These are phyloP conservation scores for Nothoprocta perdicaria DNA, from an alignment of 2,113 vertebrate species.

Conservation along the genomic window DNA sequence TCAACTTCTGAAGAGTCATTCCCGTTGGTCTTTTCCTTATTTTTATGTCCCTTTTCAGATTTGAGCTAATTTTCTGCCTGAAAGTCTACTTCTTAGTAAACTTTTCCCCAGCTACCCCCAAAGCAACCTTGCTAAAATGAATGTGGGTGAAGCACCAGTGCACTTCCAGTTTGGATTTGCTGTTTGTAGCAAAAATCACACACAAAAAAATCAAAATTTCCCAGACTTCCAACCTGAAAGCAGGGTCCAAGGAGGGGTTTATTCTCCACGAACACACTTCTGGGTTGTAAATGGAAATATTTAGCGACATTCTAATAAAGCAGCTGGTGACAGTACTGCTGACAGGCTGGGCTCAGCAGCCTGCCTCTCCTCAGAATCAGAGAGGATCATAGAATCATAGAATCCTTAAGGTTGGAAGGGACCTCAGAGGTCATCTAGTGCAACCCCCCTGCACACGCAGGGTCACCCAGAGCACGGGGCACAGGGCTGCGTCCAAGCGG, in stretches of 20 bases:
- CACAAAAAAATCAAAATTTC: not conserved
- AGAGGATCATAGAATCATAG: too few relatives aligned
- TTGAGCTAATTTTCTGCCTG: not conserved
- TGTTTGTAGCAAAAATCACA: not conserved
- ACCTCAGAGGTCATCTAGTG: too few relatives aligned
- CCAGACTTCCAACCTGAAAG: not conserved
- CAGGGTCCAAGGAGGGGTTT: not conserved
- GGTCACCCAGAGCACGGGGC: too few relatives aligned
- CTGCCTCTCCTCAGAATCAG: not conserved
- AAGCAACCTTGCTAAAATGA: not conserved
- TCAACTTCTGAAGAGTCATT: not conserved
- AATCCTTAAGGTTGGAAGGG: too few relatives aligned
- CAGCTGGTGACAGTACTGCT: not conserved
- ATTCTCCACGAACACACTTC: not conserved
- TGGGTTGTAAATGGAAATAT: not conserved
- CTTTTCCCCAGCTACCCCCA: not conserved
- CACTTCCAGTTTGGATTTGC: not conserved
- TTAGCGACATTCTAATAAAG: not conserved
- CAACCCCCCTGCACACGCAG: too few relatives aligned
- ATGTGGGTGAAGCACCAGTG: not conserved
- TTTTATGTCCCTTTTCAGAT: not conserved
- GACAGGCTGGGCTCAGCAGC: not conserved
- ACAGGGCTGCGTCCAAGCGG: too few relatives aligned
- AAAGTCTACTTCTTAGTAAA: not conserved
- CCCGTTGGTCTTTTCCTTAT: not conserved